phyloP scores from a whole-genome alignment of 2,888 invertebrate species.

The Odontocerum albicorne region DNA sequence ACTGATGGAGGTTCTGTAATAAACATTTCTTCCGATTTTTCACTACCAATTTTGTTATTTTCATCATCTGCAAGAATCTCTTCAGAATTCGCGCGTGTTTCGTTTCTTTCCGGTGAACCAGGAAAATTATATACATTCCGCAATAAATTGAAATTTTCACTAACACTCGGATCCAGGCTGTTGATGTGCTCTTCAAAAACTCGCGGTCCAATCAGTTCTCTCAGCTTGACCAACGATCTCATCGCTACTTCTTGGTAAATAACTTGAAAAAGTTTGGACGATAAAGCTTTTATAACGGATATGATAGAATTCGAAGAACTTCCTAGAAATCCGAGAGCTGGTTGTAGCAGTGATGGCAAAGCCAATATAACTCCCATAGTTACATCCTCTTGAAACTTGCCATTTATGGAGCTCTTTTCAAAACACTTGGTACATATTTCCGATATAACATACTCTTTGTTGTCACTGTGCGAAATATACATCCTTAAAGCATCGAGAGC shows the following conservation, averaged over 20 bases:
- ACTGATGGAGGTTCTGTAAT: constrained; percentile 15
- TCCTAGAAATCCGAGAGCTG: constrained; percentile 53
- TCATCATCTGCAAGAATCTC: background rate
- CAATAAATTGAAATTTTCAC: constrained; percentile 60
- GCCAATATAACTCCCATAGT: constrained; percentile 68
- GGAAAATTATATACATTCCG: constrained; percentile 60
- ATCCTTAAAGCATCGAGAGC: constrained; percentile 75
- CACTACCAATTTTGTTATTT: background rate
- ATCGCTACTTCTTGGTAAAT: constrained; percentile 66
- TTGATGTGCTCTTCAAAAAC: constrained; percentile 61
- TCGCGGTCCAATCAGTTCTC: constrained; percentile 65
- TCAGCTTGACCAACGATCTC: constrained; percentile 69
- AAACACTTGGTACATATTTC: constrained; percentile 68
- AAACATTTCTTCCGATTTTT: constrained; percentile 12
- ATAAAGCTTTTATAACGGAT: constrained; percentile 56
- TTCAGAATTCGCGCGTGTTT: background rate
- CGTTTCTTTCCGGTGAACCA: background rate
- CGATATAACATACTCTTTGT: constrained; percentile 67
- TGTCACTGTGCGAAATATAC: constrained; percentile 68
- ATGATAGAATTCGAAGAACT: constrained; percentile 53
- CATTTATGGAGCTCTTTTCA: constrained; percentile 60
- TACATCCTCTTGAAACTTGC: constrained; percentile 57
- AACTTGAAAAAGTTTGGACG: constrained; percentile 57
- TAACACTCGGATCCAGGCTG: constrained; percentile 49
- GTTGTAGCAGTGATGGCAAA: constrained; percentile 63